These are phyloP conservation scores for Uloborus plumipes DNA, from an alignment of 2,888 invertebrate species.

Conservation along the genomic window DNA sequence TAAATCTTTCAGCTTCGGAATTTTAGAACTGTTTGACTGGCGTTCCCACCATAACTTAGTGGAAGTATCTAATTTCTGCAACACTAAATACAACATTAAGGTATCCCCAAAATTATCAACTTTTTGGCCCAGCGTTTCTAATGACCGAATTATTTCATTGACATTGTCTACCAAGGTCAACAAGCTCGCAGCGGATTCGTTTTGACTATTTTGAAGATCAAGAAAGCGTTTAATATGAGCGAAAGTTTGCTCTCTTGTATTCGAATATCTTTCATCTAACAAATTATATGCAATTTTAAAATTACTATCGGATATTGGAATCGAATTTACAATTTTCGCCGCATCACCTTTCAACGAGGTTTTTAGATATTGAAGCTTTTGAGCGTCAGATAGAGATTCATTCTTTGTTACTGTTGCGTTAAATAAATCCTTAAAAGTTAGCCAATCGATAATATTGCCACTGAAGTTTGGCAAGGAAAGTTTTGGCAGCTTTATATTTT, in stretches of 20 bases:
- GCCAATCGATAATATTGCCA: slow-evolving; percentile 1
- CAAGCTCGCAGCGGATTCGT: too few species aligned
- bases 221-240: too few species aligned
- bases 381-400: background rate
- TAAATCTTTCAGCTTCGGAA: background rate
- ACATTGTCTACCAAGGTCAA: background rate
- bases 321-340: background rate
- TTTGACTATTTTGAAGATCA: too few species aligned
- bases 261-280: background rate
- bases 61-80: background rate
- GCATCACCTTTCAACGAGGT: background rate
- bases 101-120: too few species aligned
- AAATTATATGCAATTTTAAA: slow-evolving; percentile 3
- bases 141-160: background rate
- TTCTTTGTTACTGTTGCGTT: background rate
- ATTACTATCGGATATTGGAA: slow-evolving; percentile 1
- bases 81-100: background rate
- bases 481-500: background rate
- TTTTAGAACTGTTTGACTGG: too few species aligned
- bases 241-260: background rate
- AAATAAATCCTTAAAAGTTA: background rate
- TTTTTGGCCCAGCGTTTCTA: background rate
- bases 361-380: background rate
- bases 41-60: background rate
- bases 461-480: background rate